Evolutionary conservation across 2,113 vertebrate species (phyloP), one percentile per base, ranked within the genome.

Genomic region (Rostratula benghalensis): DNA sequence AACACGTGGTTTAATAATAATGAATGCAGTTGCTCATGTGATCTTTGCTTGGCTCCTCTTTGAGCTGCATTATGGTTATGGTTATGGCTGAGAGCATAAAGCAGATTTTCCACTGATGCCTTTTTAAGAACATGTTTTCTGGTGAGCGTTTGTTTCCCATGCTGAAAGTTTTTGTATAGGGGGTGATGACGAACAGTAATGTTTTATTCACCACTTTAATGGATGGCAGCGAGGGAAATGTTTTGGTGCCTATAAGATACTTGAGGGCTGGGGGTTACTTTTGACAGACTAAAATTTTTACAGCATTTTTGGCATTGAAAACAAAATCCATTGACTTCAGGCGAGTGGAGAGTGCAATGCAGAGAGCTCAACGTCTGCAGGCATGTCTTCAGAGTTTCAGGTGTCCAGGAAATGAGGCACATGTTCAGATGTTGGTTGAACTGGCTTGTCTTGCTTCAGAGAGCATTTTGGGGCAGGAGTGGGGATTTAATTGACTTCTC

Each of bases 1-100:
- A 46, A 89, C 83, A 24, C 92, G 83, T 43, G 83, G 73, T 94
- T 96, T 93, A 93, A 86, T 95, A 93, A 86, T 95, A 94, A 95
- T 90, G 86, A 94, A 88, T 89, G 83, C 69, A 56, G 73, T 59
- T 96, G 85, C 90, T 67, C 33, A 17, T 60, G 71, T 83, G 88
- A 86, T 90, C 79, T 86, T 92, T 86, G 65, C 54, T 90, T 96
- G 93, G 82, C 90, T 93, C 56, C 76, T 64, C 45, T 92, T 83
- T 71, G 85, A 92, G 79, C 77, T 75, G 53, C 39, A 9, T 11
- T n/a, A n/a, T n/a, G 64, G 12, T 87, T 95, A 78, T 87, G 90
- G 64, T 93, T 89, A 64, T 68, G 46, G 61, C 88, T 78, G 90
- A 90, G 33, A 81, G 56, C 80, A 73, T 64, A 89, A 92, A 87